These are phyloP conservation scores for Microhierax caerulescens DNA, from an alignment of 2,797 vertebrate genomes.

Conservation along the genomic window DNA sequence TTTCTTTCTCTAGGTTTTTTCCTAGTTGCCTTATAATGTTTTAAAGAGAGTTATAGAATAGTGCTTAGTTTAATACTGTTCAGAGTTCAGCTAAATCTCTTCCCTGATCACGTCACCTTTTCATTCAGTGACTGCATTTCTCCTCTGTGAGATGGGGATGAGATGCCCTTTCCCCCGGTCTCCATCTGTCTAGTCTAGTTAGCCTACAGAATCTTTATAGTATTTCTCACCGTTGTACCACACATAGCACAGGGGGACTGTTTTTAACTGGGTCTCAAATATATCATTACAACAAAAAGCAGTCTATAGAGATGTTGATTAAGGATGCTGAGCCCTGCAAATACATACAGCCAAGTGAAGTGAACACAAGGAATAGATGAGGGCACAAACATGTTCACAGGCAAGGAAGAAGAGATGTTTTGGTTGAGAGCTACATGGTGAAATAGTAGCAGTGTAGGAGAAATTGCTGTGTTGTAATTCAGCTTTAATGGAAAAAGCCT, in stretches of 20 bases:
- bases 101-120: not conserved
- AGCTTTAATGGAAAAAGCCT: not conserved
- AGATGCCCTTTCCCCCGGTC: not conserved
- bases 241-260: fast-evolving
- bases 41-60: conserved; percentile 7
- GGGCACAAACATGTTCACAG: not conserved
- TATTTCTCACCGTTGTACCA: not conserved
- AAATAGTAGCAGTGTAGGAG: not conserved
- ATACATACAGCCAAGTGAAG: not conserved
- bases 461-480: not conserved
- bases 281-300: not conserved
- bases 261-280: not conserved
- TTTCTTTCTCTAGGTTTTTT: not conserved
- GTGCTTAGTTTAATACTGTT: not conserved
- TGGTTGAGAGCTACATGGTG: not conserved
- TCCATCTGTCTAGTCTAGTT: not conserved
- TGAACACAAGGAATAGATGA: not conserved
- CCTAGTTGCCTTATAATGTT: not conserved
- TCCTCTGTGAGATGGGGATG: not conserved
- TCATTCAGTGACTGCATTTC: not conserved
- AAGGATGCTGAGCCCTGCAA: not conserved
- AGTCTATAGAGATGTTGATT: not conserved
- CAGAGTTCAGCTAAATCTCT: not conserved
- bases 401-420: not conserved
- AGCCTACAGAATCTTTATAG: not conserved